phyloP scores from a whole-genome alignment of 2,888 invertebrate genomes.

The Drosophila diplacantha region DNA sequence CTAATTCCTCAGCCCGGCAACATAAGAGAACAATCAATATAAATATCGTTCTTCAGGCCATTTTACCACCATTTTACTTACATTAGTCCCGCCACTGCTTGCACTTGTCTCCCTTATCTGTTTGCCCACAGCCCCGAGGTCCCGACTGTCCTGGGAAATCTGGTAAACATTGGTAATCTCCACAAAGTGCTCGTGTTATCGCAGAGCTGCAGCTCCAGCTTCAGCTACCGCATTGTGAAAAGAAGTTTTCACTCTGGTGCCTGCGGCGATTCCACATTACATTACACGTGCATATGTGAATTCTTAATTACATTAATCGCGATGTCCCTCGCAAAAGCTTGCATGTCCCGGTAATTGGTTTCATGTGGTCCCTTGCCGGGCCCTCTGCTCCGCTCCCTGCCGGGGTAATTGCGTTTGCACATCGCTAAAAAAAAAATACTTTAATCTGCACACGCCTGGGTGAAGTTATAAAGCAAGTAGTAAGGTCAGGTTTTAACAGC shows the following conservation, averaged over 20 bases:
- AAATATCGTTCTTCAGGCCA: neutral
- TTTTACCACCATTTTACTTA: neutral
- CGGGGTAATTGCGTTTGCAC: slow-evolving; percentile 7
- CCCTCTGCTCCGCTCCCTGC: neutral
- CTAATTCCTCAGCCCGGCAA: slow-evolving; percentile 14
- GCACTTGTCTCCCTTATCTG: slow-evolving; percentile 3
- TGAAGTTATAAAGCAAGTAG: slow-evolving; percentile 1
- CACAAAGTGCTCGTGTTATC: slow-evolving; percentile 54
- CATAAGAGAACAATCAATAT: slow-evolving; percentile 2
- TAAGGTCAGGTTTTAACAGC: slow-evolving; percentile 5
- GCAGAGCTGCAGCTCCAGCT: slow-evolving; percentile 24
- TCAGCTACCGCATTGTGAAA: slow-evolving; percentile 15
- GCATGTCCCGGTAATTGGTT: slow-evolving; percentile 36
- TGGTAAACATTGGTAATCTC: slow-evolving; percentile 54
- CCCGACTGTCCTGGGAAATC: slow-evolving; percentile 44
- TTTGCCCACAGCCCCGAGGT: neutral
- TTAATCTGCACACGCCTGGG: neutral
- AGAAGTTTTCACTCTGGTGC: slow-evolving; percentile 11
- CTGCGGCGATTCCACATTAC: slow-evolving; percentile 10
- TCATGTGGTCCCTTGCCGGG: neutral
- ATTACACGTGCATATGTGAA: slow-evolving; percentile 29
- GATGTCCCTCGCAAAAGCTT: slow-evolving; percentile 20
- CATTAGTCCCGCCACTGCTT: neutral
- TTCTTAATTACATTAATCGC: slow-evolving; percentile 54
- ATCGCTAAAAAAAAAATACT: slow-evolving; percentile 2